Percentiles rank a stretch among this genome's conserved stretches.
Conservation (phyloP, 2,797 vertebrate species). For the Bradypodion pumilum region DNA sequence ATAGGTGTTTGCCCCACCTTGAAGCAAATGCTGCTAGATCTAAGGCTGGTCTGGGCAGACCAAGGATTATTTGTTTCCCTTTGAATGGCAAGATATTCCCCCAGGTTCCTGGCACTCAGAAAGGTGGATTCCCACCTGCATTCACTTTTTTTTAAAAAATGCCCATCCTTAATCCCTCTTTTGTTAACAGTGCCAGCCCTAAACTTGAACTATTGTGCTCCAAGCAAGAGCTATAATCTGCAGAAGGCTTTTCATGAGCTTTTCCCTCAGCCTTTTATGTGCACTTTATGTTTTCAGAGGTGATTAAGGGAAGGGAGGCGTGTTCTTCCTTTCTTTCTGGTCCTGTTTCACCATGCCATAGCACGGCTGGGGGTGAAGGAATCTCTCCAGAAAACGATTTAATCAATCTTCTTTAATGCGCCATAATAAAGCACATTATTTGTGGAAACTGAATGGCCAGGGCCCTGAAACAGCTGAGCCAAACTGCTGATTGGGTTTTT, state of each 20-base stretch:
- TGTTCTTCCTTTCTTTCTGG: background rate
- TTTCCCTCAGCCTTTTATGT: background rate
- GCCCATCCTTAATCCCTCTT: constrained; percentile 14
- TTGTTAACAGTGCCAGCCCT: constrained; percentile 16
- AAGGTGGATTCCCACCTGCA: constrained; percentile 2
- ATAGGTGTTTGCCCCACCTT: background rate
- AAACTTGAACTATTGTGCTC: constrained; percentile 6
- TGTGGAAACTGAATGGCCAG: background rate
- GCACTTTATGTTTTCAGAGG: constrained; percentile 2
- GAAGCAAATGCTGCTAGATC: background rate
- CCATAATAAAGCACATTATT: background rate
- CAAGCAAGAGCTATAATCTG: constrained; percentile 7
- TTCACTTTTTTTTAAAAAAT: constrained; percentile 20
- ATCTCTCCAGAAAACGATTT: background rate
- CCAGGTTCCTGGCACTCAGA: background rate
- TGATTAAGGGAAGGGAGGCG: constrained; percentile 5
- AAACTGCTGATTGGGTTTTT: background rate
- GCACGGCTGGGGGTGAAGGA: background rate
- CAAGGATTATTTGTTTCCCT: background rate
- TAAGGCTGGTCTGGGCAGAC: background rate
- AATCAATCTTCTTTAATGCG: background rate
- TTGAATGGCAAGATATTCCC: background rate
- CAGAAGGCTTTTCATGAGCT: background rate
- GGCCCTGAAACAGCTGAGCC: background rate
- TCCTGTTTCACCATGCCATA: background rate